phyloP scores from a whole-genome alignment of 2,113 vertebrate genomes.

The Pagrus major region DNA sequence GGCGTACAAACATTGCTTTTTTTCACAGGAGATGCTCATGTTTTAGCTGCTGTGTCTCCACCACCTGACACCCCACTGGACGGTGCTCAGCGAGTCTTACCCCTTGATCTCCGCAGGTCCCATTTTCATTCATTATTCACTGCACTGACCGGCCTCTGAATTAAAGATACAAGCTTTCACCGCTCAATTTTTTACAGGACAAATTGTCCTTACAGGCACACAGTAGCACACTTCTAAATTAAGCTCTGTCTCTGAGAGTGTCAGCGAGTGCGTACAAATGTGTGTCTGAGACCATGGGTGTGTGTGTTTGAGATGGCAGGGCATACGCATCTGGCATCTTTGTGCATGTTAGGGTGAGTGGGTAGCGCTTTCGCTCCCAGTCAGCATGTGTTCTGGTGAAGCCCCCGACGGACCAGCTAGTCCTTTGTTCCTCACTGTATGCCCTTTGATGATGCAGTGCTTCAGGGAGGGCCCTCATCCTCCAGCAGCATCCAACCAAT shows the following conservation, averaged over 20 bases:
- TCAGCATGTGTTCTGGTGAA: conserved; percentile 44
- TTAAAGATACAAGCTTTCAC: conserved; percentile 67
- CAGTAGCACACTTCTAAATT: conserved; percentile 63
- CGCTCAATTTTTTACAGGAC: conserved; percentile 53
- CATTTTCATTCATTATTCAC: conserved; percentile 69
- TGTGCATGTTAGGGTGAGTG: not conserved
- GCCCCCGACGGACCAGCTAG: conserved; percentile 40
- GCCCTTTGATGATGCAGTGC: conserved; percentile 61
- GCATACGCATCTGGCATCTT: not conserved
- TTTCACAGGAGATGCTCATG: not conserved
- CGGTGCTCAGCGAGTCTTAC: conserved; percentile 14
- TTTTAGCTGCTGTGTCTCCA: conserved; percentile 5
- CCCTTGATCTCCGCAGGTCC: conserved; percentile 44
- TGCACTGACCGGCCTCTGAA: conserved; percentile 58
- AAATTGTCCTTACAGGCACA: conserved; percentile 62
- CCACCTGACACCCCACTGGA: conserved; percentile 19
- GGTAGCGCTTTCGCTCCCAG: conserved; percentile 23
- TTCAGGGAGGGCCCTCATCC: conserved; percentile 34
- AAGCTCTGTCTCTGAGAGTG: conserved; percentile 37
- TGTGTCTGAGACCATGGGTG: conserved; percentile 1
- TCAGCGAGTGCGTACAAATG: conserved; percentile 27
- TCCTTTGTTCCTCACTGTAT: conserved; percentile 55
- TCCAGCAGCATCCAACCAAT: conserved; percentile 27
- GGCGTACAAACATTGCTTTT: conserved; percentile 20
- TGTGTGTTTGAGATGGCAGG: not conserved